Conservation (phyloP, 2,888 invertebrate genomes). For the Oxyteleia sp. region DNA sequence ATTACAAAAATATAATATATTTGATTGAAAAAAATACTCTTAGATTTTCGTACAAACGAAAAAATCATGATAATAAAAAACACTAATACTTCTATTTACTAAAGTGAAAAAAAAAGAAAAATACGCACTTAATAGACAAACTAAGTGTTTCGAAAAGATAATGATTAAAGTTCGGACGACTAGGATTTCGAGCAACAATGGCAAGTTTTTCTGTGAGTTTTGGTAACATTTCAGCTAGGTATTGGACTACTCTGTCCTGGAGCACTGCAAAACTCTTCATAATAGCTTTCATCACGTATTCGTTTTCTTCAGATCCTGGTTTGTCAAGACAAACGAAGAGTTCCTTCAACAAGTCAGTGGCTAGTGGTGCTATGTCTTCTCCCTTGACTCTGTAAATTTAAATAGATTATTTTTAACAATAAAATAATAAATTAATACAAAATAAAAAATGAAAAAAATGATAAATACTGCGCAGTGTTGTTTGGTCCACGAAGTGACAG, state of each 20-base stretch:
- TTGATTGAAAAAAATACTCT: too few species aligned
- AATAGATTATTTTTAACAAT: conserved; percentile 1
- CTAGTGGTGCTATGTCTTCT: conserved; percentile 90
- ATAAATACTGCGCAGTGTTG: conserved; percentile 88
- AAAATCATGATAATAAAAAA: too few species aligned
- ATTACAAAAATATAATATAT: too few species aligned
- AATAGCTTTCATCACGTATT: conserved; percentile 99
- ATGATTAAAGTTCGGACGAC: conserved; percentile 99
- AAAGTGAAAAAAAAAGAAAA: conserved; percentile 4
- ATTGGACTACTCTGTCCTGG: conserved; percentile 94
- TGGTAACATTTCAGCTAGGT: conserved; percentile 93
- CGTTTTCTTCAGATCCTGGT: conserved; percentile 95
- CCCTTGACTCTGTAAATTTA: conserved; percentile 88
- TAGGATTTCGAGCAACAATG: conserved; percentile 96
- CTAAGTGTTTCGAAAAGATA: conserved; percentile 98
- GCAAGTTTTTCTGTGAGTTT: conserved; percentile 95
- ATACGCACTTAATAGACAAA: conserved; percentile 92
- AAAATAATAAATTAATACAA: conserved; percentile 17
- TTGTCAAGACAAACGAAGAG: conserved; percentile 93
- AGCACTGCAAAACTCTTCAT: conserved; percentile 95
- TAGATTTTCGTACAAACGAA: too few species aligned
- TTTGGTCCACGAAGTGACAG: conserved; percentile 91
- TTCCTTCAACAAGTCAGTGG: conserved; percentile 91
- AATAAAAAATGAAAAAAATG: conserved; percentile 46
- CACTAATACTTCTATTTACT: too few species aligned